Evolutionary conservation across 1,140 invertebrate species (phyloP).

Genomic region (Tetraneura akinire): DNA sequence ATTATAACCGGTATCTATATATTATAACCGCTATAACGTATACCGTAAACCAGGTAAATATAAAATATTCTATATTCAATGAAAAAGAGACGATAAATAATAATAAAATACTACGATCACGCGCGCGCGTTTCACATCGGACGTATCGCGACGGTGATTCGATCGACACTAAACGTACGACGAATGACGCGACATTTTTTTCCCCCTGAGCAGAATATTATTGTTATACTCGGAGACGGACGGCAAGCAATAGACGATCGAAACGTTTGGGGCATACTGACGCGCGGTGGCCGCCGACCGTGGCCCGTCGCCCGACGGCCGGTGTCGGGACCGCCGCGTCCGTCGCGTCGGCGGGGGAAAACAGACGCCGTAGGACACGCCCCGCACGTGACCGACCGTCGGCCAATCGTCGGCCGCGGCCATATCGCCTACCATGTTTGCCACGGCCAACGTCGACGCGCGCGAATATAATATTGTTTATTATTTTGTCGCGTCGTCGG

Average conservation of each 20-base stretch:
- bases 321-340: constrained; percentile 52
- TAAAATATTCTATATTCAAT: not conserved
- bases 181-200: constrained; percentile 37
- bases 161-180: constrained; percentile 31
- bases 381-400: constrained; percentile 63
- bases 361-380: constrained; percentile 61
- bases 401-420: constrained; percentile 63
- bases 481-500: not conserved
- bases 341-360: constrained; percentile 54
- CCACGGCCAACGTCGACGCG: not conserved
- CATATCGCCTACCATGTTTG: constrained; percentile 54
- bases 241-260: not conserved
- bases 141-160: not conserved
- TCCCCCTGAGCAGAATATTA: constrained; percentile 2
- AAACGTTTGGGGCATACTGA: constrained; percentile 39
- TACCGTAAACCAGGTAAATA: not conserved
- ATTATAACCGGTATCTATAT: no score
- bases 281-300: constrained; percentile 54
- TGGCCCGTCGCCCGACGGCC: constrained; percentile 56
- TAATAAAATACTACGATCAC: not conserved
- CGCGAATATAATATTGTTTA: no score
- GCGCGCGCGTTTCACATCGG: not conserved
- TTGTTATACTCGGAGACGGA: no score
- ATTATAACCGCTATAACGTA: not conserved
- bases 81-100: not conserved